Conservation (phyloP, 2,888 invertebrate genomes). For the Drosophila nigricruria region DNA sequence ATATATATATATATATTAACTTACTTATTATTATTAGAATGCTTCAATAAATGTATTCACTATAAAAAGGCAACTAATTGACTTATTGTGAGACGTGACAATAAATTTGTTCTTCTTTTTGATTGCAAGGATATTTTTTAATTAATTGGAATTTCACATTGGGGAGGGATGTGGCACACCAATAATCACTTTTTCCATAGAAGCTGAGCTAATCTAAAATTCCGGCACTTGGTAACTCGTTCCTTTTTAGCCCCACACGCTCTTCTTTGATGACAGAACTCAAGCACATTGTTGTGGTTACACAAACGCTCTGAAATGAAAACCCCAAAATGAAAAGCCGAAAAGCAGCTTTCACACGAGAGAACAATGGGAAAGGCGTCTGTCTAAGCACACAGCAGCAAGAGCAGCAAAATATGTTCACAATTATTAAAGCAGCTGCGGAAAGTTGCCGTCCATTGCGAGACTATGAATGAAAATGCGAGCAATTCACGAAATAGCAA, state of each 20-base stretch:
- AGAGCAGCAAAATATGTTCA: constrained; percentile 19
- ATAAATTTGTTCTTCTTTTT: neutral
- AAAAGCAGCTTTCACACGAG: constrained; percentile 11
- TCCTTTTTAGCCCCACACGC: no score
- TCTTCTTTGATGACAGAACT: neutral
- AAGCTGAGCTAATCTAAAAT: constrained; percentile 2
- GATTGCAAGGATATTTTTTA: neutral
- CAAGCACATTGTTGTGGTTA: constrained; percentile 35
- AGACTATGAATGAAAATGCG: constrained; percentile 48
- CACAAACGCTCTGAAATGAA: constrained; percentile 4
- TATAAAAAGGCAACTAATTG: neutral
- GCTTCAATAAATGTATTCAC: neutral
- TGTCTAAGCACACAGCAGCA: neutral
- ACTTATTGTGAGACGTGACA: neutral
- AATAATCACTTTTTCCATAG: neutral
- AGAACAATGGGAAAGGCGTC: neutral
- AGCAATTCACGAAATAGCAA: constrained; percentile 37
- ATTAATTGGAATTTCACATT: neutral
- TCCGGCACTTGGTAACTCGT: neutral
- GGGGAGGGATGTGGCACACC: neutral
- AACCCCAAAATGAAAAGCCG: neutral
- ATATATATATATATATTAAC: no score
- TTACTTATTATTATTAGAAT: no score
- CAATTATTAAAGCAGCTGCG: constrained; percentile 20
- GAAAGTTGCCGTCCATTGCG: neutral